Percentiles rank a stretch among this genome's conserved stretches.
phyloP scores from a whole-genome alignment of 2,797 vertebrate genomes.

The Microtus agrestis region DNA sequence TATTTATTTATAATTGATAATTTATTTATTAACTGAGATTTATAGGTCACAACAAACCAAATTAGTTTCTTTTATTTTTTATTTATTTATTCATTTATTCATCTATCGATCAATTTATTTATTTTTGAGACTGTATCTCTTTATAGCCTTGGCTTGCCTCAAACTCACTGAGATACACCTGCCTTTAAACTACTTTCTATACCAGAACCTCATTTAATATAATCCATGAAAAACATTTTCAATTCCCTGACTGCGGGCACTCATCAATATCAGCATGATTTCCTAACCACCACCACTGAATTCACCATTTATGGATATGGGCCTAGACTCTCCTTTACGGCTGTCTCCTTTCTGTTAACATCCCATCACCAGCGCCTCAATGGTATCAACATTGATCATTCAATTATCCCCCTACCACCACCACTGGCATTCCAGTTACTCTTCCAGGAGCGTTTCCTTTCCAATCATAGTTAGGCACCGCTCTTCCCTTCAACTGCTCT shows the following conservation, averaged over 20 bases:
- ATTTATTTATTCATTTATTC: no score
- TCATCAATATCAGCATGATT: not conserved
- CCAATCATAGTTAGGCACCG: not conserved
- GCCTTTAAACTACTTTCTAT: not conserved
- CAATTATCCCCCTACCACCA: no score
- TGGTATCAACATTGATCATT: not conserved
- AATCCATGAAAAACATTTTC: not conserved
- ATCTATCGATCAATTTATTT: not conserved
- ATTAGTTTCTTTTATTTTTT: not conserved
- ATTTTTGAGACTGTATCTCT: not conserved
- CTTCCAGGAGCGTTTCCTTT: not conserved
- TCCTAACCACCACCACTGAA: not conserved
- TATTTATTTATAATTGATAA: no score
- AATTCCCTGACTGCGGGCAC: not conserved
- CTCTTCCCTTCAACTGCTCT: not conserved
- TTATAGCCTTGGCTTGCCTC: not conserved
- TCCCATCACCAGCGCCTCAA: not conserved
- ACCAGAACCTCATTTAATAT: not conserved
- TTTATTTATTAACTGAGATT: not conserved
- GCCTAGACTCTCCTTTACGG: not conserved
- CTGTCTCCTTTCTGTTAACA: not conserved
- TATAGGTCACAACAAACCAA: constrained; percentile 18
- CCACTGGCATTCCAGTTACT: not conserved
- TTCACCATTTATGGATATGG: not conserved
- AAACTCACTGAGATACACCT: not conserved